phyloP scores from a whole-genome alignment of 2,113 vertebrate species.

The Brachyistius frenatus region DNA sequence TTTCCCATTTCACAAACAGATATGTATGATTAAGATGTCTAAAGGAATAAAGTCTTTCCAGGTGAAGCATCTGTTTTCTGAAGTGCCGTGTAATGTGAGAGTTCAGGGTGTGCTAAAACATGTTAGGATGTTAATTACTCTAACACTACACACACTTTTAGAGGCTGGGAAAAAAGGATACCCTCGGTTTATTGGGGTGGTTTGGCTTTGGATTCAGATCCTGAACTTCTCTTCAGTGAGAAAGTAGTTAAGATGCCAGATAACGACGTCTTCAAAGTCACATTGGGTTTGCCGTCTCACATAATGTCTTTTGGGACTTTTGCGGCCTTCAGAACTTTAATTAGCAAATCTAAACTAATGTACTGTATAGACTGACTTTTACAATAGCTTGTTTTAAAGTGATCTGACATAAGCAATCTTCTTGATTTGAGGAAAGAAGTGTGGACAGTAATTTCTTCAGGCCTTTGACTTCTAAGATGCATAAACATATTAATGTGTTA shows the following conservation, averaged over 20 bases:
- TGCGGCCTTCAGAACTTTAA: slow-evolving; percentile 27
- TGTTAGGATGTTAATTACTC: slow-evolving; percentile 75
- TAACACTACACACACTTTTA: slow-evolving; percentile 49
- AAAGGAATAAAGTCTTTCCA: slow-evolving; percentile 54
- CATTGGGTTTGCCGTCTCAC: slow-evolving; percentile 31
- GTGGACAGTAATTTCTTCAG: neutral
- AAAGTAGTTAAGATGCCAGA: slow-evolving; percentile 46
- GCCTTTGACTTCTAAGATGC: slow-evolving; percentile 45
- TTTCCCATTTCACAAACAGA: slow-evolving; percentile 20
- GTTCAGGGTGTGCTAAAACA: slow-evolving; percentile 75
- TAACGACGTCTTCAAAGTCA: slow-evolving; percentile 54
- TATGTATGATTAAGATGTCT: slow-evolving; percentile 21
- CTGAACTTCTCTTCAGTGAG: slow-evolving; percentile 60
- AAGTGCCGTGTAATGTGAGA: slow-evolving; percentile 62
- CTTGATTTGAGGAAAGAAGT: slow-evolving; percentile 22
- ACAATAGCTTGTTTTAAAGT: slow-evolving; percentile 19
- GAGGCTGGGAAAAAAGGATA: slow-evolving; percentile 69
- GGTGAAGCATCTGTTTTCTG: slow-evolving; percentile 78
- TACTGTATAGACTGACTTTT: slow-evolving; percentile 27
- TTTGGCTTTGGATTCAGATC: slow-evolving; percentile 63
- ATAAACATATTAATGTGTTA: slow-evolving; percentile 43
- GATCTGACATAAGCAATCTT: slow-evolving; percentile 11
- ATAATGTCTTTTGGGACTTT: slow-evolving; percentile 24
- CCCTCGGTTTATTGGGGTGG: slow-evolving; percentile 67
- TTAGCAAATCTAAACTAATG: slow-evolving; percentile 10